Evolutionary conservation across 1,140 invertebrate species (phyloP).

Genomic region (Ctenoplectra terminalis): DNA sequence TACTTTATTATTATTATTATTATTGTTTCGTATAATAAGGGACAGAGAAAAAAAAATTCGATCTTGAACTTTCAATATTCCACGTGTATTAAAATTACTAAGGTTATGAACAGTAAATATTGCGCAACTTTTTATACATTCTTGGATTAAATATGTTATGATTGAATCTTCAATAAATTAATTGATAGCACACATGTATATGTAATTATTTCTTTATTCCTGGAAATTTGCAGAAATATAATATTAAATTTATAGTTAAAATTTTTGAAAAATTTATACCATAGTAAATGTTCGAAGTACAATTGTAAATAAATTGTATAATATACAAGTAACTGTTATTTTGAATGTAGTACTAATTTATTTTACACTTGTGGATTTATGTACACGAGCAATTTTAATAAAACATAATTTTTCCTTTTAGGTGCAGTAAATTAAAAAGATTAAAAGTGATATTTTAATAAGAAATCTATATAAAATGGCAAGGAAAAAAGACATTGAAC

Average conservation of each 20-base stretch:
- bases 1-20: not conserved
- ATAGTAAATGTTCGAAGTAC: not conserved
- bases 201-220: not conserved
- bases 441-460: slow-evolving; percentile 38
- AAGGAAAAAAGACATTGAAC: slow-evolving; percentile 56
- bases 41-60: not conserved
- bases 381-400: not conserved
- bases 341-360: not conserved
- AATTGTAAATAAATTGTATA: slow-evolving; percentile 7
- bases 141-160: not conserved
- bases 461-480: slow-evolving; percentile 52
- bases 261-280: not conserved
- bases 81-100: slow-evolving; percentile 27
- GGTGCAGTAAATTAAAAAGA: slow-evolving; percentile 34
- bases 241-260: not conserved
- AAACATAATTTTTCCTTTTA: not conserved
- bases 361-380: not conserved
- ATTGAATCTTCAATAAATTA: not conserved
- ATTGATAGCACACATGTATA: not conserved
- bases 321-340: not conserved
- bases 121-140: not conserved
- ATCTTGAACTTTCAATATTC: not conserved
- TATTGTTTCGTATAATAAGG: not conserved
- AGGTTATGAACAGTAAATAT: slow-evolving; percentile 34
- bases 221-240: not conserved